Evolutionary conservation across 2,113 vertebrate species (phyloP), one percentile per base, ranked within the genome.

Genomic region (Dicerorhinus sumatrensis): DNA sequence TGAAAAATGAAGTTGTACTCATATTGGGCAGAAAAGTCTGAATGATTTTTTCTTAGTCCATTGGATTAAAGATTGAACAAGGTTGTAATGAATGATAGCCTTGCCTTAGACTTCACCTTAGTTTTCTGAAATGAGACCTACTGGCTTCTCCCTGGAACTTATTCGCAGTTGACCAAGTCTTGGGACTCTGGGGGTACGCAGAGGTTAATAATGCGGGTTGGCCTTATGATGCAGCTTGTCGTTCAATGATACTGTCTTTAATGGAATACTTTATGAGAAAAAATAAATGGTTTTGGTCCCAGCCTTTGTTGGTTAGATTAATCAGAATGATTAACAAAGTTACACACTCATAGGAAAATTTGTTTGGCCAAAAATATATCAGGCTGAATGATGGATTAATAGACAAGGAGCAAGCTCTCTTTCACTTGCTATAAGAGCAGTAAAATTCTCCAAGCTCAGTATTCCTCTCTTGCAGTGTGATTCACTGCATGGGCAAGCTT

Each of bases 1-100:
- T 81, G 9, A 33, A 63, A 95, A 84, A 84, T 91, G 36, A 95
- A 69, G 21, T 88, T 92, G 60, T 16, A 81, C 8, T 92, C 70
- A 54, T 17, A 79, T 58, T 84, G 56, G 16, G 48, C 27, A 8
- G 76, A 58, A 85, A 84, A 48, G 16, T 62, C 31, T 65, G 18
- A 58, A n/a, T 75, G 13, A 69, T 58, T 0, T 79, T 69, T 96
- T 20, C 54, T 92, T 42, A 79, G n/a, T 13, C 7, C 10, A 56
- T 20, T 88, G 31, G 2, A 48, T 58, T n/a, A 73, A 39, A 69
- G 72, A 85, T 2, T 27, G 51, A 54, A 63, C 3, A 60, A 85
- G 5, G 23, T 46, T 36, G 14, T 81, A 72, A 62, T 36, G 23
- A 25, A 65, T 36, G 23, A 60, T 16, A 83, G 13, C 13, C 14